Conservation (phyloP, 53 echinoderm and acorn worm species). For the Paelopatides confundens region DNA sequence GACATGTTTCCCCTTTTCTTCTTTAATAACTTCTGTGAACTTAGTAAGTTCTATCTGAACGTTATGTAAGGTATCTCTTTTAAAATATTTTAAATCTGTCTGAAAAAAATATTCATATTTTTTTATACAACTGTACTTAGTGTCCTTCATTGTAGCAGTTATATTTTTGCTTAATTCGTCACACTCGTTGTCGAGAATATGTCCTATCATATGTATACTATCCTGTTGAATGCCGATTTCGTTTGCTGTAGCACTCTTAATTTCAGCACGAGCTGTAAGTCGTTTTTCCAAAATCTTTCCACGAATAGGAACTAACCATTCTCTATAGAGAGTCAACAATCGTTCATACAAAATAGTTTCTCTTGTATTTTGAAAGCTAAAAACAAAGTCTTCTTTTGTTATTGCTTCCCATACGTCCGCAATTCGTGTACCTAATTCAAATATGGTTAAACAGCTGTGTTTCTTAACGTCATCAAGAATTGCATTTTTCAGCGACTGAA, state of each 20-base stretch:
- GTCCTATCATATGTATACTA: not conserved
- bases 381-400: not conserved
- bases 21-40: not conserved
- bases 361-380: slow-evolving; percentile 14
- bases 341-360: not conserved
- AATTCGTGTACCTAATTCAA: not conserved
- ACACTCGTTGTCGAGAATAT: not conserved
- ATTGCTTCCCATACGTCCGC: slow-evolving; percentile 5
- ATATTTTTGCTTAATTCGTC: not conserved
- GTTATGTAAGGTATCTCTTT: not conserved
- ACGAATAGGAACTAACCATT: not conserved
- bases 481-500: not conserved
- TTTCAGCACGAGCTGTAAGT: not conserved
- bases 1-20: not conserved
- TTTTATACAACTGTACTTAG: not conserved
- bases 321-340: not conserved
- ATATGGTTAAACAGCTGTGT: not conserved
- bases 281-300: not conserved
- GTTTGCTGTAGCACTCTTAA: not conserved
- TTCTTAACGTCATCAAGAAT: not conserved
- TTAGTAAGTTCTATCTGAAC: not conserved
- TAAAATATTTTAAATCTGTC: not conserved
- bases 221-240: not conserved
- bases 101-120: not conserved
- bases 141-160: not conserved